Percentiles rank a stretch among this genome's conserved stretches.
phyloP scores from a whole-genome alignment of 2,888 invertebrate species.

The Drosophila flavopinicola region DNA sequence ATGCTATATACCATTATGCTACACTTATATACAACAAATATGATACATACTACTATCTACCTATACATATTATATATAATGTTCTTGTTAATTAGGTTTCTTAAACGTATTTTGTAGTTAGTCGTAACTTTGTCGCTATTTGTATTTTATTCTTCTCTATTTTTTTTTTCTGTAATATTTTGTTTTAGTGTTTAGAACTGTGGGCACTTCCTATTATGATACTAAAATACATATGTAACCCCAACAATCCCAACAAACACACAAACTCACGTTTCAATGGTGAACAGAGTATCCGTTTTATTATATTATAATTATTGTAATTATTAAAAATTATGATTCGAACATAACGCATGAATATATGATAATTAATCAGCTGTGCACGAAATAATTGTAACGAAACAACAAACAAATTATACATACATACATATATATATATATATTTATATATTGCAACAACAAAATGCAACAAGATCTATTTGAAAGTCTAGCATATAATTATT shows the following conservation, averaged over 20 bases:
- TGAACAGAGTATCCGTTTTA: constrained; percentile 31
- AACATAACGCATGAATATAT: constrained; percentile 38
- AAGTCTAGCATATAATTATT: constrained; percentile 83
- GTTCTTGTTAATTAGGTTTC: constrained; percentile 75
- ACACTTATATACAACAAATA: constrained; percentile 15
- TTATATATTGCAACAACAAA: constrained; percentile 18
- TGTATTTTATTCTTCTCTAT: constrained; percentile 16
- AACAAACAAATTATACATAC: constrained; percentile 23
- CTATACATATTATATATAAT: constrained; percentile 37
- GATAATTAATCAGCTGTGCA: constrained; percentile 59
- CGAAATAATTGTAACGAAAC: constrained; percentile 52
- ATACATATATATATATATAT: constrained; percentile 19
- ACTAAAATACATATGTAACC: constrained; percentile 29
- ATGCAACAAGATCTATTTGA: constrained; percentile 50
- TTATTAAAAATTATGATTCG: constrained; percentile 26
- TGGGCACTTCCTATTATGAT: constrained; percentile 59
- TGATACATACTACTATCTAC: constrained; percentile 34
- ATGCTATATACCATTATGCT: constrained; percentile 32
- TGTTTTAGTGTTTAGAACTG: constrained; percentile 31
- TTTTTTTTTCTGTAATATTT: constrained; percentile 14
- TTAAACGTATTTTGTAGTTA: constrained; percentile 69
- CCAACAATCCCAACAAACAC: constrained; percentile 16
- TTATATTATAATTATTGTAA: constrained; percentile 25
- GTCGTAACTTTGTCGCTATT: constrained; percentile 42
- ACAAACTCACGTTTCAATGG: constrained; percentile 23